phyloP scores from a whole-genome alignment of 2,888 invertebrate species.

The Stegana nigrithorax region DNA sequence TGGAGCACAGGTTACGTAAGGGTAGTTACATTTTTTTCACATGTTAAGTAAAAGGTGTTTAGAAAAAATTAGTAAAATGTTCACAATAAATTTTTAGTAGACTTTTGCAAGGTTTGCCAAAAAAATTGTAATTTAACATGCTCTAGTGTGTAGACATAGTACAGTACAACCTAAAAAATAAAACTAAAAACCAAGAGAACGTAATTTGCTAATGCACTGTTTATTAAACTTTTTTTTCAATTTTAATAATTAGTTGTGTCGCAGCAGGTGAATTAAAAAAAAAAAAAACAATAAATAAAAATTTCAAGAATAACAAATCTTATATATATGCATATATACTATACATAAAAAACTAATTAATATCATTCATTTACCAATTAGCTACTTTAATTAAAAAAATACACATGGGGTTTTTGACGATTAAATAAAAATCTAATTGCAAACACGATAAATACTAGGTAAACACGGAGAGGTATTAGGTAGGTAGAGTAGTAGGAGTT shows the following conservation, averaged over 20 bases:
- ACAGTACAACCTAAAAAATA: conserved; percentile 7
- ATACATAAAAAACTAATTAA: conserved; percentile 14
- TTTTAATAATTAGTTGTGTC: conserved; percentile 2
- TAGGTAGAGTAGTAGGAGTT: too few species aligned
- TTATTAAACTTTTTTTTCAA: conserved; percentile 23
- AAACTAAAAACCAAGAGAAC: conserved; percentile 28
- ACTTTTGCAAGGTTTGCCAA: not conserved
- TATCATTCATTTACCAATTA: not conserved
- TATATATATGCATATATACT: conserved; percentile 29
- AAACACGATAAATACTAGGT: too few species aligned
- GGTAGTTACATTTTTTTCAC: conserved; percentile 38
- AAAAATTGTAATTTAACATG: conserved; percentile 1
- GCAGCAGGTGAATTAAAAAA: conserved; percentile 26
- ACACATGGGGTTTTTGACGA: too few species aligned
- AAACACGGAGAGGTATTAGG: too few species aligned
- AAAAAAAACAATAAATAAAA: conserved; percentile 16
- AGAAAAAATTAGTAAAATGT: not conserved
- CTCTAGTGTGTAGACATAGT: conserved; percentile 1
- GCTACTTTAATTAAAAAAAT: too few species aligned
- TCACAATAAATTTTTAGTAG: not conserved
- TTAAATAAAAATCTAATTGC: too few species aligned
- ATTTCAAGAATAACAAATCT: conserved; percentile 26
- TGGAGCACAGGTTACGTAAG: conserved; percentile 20
- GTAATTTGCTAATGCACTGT: conserved; percentile 25
- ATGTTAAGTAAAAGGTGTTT: conserved; percentile 8